These are phyloP conservation scores for Oscheius onirici DNA, from an alignment of 2,888 invertebrate species.

Conservation along the genomic window DNA sequence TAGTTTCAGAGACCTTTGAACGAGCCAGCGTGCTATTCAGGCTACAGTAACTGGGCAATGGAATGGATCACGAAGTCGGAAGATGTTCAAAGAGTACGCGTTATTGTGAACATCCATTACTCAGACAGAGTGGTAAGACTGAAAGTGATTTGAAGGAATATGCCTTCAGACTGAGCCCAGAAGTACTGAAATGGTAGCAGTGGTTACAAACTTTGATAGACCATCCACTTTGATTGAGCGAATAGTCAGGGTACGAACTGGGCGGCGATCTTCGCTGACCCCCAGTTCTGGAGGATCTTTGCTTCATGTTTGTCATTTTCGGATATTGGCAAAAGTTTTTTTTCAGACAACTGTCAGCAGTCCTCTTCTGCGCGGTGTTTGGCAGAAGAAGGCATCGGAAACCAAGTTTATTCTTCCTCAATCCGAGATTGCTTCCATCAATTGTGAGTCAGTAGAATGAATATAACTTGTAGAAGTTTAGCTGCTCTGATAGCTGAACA, in stretches of 20 bases:
- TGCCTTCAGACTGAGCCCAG: constrained; percentile 45
- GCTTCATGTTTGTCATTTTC: neutral
- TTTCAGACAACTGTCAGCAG: constrained; percentile 14
- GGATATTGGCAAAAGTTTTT: neutral
- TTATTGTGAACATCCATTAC: constrained; percentile 46
- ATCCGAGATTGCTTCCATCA: constrained; percentile 18
- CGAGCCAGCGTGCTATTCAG: constrained; percentile 45
- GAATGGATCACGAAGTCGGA: constrained; percentile 48
- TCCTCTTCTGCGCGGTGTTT: constrained; percentile 49
- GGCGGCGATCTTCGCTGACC: constrained; percentile 36
- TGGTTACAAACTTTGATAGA: constrained; percentile 38
- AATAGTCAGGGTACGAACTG: constrained; percentile 36
- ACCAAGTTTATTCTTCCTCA: constrained; percentile 27
- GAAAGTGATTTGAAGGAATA: neutral
- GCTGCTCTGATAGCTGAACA: constrained; percentile 14
- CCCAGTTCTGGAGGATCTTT: constrained; percentile 23
- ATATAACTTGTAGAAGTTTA: constrained; percentile 1
- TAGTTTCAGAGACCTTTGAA: constrained; percentile 42
- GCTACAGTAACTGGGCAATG: constrained; percentile 40
- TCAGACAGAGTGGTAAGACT: constrained; percentile 42
- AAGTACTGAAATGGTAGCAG: constrained; percentile 43
- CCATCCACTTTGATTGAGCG: constrained; percentile 38
- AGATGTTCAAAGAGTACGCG: constrained; percentile 33
- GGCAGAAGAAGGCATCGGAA: constrained; percentile 43
- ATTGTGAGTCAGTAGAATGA: constrained; percentile 3